Base-by-base conservation (phyloP, 1,140 invertebrate species). In the Hirudo medicinalis region DNA sequence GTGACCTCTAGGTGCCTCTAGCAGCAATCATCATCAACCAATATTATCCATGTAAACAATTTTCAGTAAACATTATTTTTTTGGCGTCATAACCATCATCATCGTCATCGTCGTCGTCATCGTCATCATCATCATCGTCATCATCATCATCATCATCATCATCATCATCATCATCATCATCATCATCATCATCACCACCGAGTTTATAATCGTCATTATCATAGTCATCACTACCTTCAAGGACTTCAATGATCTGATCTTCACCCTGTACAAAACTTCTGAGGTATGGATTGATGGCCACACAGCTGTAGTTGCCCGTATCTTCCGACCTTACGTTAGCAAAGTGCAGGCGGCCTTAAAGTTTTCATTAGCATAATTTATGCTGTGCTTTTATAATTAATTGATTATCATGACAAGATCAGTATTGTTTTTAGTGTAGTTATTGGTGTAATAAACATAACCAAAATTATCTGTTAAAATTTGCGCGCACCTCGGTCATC, bases 401-500 rank as follows among this genome's bases (percentile, higher is more conserved):
- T 32, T 15, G 57, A 6, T 63, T 63, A 22, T 13, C 1, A 15
- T 9, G 8, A 19, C 8, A 63, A 63, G 20, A 20, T 9, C 2
- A n/a, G 25, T 57, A 25, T 25, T 57, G 9, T 57, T 57, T n/a
- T n/a, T n/a, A n/a, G n/a, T n/a, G n/a, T n/a, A n/a, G n/a, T n/a
- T n/a, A n/a, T n/a, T n/a, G n/a, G n/a, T n/a, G n/a, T n/a, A n/a
- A n/a, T n/a, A n/a, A n/a, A n/a, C n/a, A n/a, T n/a, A n/a, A n/a
- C n/a, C n/a, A n/a, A n/a, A n/a, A n/a, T n/a, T n/a, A n/a, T n/a
- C n/a, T n/a, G n/a, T n/a, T n/a, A n/a, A n/a, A n/a, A n/a, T n/a
- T n/a, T n/a, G n/a, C 43, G 17, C 57, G 8, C 22, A 69, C 79
- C 78, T 75, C 80, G 78, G 69, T 76, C 71, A 72, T 81, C 80